These are phyloP conservation scores for Coelopa frigida DNA, from an alignment of 1,140 invertebrate species.

Conservation along the genomic window DNA sequence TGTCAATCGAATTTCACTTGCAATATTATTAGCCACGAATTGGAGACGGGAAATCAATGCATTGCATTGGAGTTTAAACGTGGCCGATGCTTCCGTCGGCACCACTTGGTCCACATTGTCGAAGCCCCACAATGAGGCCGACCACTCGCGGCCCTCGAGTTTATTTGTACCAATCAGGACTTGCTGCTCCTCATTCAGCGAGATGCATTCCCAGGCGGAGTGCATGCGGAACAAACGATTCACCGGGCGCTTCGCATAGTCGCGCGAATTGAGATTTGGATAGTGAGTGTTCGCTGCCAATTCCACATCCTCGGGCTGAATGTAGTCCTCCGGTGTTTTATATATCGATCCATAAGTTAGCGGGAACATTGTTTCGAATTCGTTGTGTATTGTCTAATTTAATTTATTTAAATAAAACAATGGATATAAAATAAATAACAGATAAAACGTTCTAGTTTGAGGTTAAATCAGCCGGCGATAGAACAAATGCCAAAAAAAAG, in stretches of 20 bases:
- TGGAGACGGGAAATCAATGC: constrained; percentile 9
- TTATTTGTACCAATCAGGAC: constrained; percentile 11
- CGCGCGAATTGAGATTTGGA: constrained; percentile 18
- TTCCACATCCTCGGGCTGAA: constrained; percentile 6
- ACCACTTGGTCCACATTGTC: background rate
- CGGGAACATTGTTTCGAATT: constrained; percentile 7
- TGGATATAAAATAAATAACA: background rate
- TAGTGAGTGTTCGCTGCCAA: constrained; percentile 12
- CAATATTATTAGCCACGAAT: constrained; percentile 14
- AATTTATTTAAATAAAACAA: background rate
- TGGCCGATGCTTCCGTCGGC: background rate
- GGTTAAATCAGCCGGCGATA: no score
- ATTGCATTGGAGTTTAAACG: constrained; percentile 12
- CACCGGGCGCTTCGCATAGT: constrained; percentile 14
- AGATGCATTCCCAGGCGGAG: constrained; percentile 12
- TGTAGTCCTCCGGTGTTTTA: constrained; percentile 11
- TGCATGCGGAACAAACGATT: constrained; percentile 13
- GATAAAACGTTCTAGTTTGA: no score
- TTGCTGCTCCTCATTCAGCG: background rate
- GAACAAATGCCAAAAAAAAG: no score
- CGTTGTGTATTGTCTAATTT: background rate
- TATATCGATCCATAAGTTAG: constrained; percentile 10
- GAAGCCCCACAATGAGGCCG: constrained; percentile 11
- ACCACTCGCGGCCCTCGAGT: constrained; percentile 13
- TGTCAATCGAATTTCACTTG: constrained; percentile 4